Percentiles rank a stretch among this genome's conserved stretches.
Evolutionary conservation across 2,888 invertebrate species (phyloP).

Genomic region (Cybosia mesomella): DNA sequence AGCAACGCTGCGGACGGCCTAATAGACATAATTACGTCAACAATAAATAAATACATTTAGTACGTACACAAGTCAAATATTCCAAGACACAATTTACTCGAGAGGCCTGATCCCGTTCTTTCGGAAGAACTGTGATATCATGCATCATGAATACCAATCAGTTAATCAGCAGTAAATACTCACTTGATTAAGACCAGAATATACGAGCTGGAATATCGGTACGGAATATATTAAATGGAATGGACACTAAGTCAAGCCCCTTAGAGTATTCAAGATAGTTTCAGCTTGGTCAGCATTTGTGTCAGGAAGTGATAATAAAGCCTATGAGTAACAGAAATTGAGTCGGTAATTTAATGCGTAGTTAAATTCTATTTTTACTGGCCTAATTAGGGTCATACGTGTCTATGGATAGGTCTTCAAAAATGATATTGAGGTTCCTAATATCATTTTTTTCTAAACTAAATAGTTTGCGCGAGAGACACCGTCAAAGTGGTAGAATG

Average conservation of each 20-base stretch:
- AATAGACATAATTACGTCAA: neutral
- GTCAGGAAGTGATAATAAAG: neutral
- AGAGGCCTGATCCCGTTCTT: neutral
- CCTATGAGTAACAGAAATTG: neutral
- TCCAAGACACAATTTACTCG: neutral
- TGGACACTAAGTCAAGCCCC: neutral
- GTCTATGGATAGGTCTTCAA: too few relatives aligned
- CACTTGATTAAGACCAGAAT: constrained; percentile 9
- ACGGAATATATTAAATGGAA: neutral
- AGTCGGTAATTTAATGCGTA: too few relatives aligned
- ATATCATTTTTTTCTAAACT: too few relatives aligned
- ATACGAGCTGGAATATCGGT: neutral
- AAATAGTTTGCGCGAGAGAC: too few relatives aligned
- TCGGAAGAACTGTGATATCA: constrained; percentile 8
- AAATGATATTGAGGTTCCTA: too few relatives aligned
- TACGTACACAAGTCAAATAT: neutral
- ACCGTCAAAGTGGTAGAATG: too few relatives aligned
- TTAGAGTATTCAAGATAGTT: neutral
- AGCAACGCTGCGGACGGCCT: neutral
- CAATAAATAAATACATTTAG: too few relatives aligned
- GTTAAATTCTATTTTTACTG: too few relatives aligned
- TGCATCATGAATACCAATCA: constrained; percentile 18
- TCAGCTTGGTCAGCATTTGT: neutral
- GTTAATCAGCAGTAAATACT: constrained; percentile 15
- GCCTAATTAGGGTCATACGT: too few relatives aligned